Percentiles rank a stretch among this genome's conserved stretches.
Evolutionary conservation across 2,888 invertebrate genomes (phyloP).

Genomic region (Ctena decussata): DNA sequence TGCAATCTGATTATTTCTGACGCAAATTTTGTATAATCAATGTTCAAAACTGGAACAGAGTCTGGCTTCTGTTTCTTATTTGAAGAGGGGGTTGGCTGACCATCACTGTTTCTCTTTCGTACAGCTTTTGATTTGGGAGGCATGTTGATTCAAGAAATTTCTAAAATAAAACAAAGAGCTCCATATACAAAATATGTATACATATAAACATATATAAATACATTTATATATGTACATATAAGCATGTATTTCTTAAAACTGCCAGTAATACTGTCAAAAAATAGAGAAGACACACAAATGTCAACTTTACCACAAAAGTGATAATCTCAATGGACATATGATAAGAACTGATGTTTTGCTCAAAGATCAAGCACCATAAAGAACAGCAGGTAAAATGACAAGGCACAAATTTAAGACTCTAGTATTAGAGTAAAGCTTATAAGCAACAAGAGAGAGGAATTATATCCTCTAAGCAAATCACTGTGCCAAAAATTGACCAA

Average conservation of each 20-base stretch:
- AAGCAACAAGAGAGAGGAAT: not conserved
- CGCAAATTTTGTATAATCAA: not conserved
- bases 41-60: not conserved
- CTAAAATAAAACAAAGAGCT: no score
- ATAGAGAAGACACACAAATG: no score
- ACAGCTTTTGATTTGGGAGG: not conserved
- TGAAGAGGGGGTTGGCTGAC: not conserved
- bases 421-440: not conserved
- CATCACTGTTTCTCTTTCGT: not conserved
- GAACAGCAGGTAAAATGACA: not conserved
- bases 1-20: not conserved
- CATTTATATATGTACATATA: not conserved
- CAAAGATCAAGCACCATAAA: not conserved
- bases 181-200: no score
- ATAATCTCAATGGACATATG: not conserved
- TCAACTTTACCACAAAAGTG: no score
- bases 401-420: not conserved
- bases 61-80: not conserved
- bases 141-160: not conserved
- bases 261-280: not conserved
- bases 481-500: no score
- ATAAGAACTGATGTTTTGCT: not conserved
- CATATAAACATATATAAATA: no score
- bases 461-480: no score
- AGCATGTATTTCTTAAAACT: not conserved